Evolutionary conservation across 2,888 invertebrate genomes (phyloP).

Genomic region (Sialis fuliginosa): DNA sequence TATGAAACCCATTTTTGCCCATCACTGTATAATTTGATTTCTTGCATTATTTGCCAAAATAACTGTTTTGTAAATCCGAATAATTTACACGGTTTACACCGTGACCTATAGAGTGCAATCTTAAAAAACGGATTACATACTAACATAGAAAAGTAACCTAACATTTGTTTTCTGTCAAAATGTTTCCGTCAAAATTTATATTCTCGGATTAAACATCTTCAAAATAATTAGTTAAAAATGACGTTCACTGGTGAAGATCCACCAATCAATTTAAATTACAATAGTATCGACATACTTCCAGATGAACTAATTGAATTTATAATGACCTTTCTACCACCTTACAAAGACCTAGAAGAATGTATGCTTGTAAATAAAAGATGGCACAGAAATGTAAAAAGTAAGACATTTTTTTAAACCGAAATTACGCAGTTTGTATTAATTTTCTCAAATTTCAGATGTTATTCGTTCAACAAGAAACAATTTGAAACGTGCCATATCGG

Average conservation of each 20-base stretch:
- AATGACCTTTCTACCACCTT: conserved; percentile 73
- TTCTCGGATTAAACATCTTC: background rate
- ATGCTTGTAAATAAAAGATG: conserved; percentile 75
- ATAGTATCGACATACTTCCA: conserved; percentile 55
- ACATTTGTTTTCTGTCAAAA: too few relatives aligned
- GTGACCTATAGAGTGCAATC: too few relatives aligned
- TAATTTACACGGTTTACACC: too few relatives aligned
- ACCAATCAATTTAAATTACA: background rate
- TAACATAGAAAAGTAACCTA: too few relatives aligned
- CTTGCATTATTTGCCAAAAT: too few relatives aligned
- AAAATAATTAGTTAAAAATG: background rate
- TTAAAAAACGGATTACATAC: too few relatives aligned
- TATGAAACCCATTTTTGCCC: too few relatives aligned
- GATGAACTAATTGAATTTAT: conserved; percentile 90
- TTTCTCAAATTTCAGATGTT: conserved; percentile 41
- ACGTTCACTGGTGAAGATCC: background rate
- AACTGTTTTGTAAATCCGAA: too few relatives aligned
- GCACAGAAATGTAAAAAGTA: conserved; percentile 70
- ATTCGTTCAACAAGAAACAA: conserved; percentile 53
- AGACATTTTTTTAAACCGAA: conserved; percentile 20
- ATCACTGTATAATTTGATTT: too few relatives aligned
- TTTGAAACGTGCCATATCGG: conserved; percentile 56
- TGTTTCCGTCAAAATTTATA: background rate
- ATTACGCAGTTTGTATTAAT: background rate
- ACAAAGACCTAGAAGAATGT: conserved; percentile 75